Percentiles rank a stretch among this genome's conserved stretches.
These are phyloP conservation scores for Nephila pilipes DNA, from an alignment of 1,140 invertebrate genomes.

Conservation along the genomic window DNA sequence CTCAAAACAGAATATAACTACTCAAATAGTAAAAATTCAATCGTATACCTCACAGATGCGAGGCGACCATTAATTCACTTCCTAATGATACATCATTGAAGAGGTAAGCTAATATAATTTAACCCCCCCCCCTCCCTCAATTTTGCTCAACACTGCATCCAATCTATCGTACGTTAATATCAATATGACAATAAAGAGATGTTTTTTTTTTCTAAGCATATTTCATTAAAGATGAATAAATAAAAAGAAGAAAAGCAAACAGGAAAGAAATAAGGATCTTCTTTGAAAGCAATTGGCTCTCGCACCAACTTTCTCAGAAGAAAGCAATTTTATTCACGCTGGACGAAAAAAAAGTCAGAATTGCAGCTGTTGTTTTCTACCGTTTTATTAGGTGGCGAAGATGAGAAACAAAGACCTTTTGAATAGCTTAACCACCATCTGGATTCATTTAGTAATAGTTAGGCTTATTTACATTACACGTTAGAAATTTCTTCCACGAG, in stretches of 20 bases:
- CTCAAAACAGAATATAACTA: too few species aligned
- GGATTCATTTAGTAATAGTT: neutral
- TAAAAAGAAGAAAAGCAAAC: neutral
- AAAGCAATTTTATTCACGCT: slow-evolving; percentile 1
- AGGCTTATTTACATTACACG: slow-evolving; percentile 7
- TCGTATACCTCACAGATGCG: too few species aligned
- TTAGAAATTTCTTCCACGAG: neutral
- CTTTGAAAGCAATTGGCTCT: neutral
- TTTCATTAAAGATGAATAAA: slow-evolving; percentile 27
- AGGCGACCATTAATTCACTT: too few species aligned
- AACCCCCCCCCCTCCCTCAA: too few species aligned
- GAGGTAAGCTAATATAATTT: too few species aligned
- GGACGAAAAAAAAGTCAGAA: neutral
- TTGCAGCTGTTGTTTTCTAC: slow-evolving; percentile 3
- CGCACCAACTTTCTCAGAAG: slow-evolving; percentile 9
- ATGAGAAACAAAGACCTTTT: neutral
- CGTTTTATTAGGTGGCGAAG: neutral
- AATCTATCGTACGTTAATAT: neutral
- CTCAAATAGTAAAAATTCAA: too few species aligned
- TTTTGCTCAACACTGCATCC: too few species aligned
- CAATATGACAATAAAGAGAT: neutral
- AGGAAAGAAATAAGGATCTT: neutral
- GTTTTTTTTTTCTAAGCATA: neutral
- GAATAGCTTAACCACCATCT: neutral
- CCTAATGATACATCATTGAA: too few species aligned